Evolutionary conservation across 2,113 vertebrate genomes (phyloP).

Genomic region (Phasianus colchicus): DNA sequence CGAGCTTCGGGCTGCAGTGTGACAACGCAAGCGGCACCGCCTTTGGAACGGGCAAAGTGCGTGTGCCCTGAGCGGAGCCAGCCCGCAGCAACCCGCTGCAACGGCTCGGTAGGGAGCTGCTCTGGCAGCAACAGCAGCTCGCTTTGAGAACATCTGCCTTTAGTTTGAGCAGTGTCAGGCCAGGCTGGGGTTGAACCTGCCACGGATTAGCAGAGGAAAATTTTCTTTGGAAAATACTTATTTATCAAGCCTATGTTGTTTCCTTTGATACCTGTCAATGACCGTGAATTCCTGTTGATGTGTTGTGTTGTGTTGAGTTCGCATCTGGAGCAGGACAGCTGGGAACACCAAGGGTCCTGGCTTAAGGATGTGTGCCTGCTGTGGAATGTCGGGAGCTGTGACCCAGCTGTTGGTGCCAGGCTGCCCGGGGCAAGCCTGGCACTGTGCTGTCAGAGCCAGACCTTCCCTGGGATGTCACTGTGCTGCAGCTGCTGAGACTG

Average conservation of each 20-base stretch:
- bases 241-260: not conserved
- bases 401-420: not conserved
- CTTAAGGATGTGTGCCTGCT: not conserved
- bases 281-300: not conserved
- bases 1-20: rapidly evolving
- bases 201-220: not conserved
- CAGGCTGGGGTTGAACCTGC: not conserved
- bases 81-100: not conserved
- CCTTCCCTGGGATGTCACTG: not conserved
- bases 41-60: not conserved
- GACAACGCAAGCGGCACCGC: rapidly evolving
- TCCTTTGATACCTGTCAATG: not conserved
- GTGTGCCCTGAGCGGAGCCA: rapidly evolving
- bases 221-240: not conserved
- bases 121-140: not conserved
- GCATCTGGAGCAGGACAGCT: not conserved
- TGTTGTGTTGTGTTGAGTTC: not conserved
- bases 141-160: not conserved
- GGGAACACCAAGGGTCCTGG: not conserved
- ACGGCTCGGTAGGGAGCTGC: not conserved
- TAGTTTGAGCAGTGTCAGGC: not conserved
- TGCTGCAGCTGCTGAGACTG: not conserved
- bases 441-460: not conserved
- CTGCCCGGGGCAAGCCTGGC: not conserved
- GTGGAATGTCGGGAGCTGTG: not conserved